Percentiles rank a stretch among this genome's conserved stretches.
Conservation (phyloP, 2,113 vertebrate genomes). For the Dromiciops gliroides region DNA sequence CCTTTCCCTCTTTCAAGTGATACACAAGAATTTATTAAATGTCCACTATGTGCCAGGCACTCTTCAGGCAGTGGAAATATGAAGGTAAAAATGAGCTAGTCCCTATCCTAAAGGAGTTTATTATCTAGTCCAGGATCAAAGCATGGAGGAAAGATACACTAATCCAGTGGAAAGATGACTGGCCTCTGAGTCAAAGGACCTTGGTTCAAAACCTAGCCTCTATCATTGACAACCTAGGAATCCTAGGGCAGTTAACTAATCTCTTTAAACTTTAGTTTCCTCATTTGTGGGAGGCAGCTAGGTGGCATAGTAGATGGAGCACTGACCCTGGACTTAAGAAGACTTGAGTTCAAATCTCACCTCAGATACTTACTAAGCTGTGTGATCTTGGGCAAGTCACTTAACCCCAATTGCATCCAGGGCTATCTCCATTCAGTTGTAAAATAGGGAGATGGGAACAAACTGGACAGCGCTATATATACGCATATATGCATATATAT, state of each 20-base stretch:
- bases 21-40: not conserved
- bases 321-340: no score
- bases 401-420: no score
- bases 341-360: no score
- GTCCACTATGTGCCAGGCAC: not conserved
- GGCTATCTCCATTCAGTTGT: no score
- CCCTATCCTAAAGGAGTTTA: not conserved
- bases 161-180: not conserved
- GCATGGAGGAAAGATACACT: not conserved
- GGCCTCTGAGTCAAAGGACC: not conserved
- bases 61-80: not conserved
- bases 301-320: no score
- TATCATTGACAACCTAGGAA: not conserved
- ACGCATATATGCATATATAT: no score
- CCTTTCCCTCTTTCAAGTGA: not conserved
- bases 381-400: no score
- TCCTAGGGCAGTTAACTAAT: not conserved
- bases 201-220: no score
- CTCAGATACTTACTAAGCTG: no score
- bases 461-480: not conserved
- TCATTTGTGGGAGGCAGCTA: no score
- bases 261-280: not conserved
- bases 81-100: not conserved
- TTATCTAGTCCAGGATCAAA: not conserved
- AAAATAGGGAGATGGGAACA: not conserved